Base-by-base conservation (phyloP, 2,888 invertebrate species). In the Amiota communis region DNA sequence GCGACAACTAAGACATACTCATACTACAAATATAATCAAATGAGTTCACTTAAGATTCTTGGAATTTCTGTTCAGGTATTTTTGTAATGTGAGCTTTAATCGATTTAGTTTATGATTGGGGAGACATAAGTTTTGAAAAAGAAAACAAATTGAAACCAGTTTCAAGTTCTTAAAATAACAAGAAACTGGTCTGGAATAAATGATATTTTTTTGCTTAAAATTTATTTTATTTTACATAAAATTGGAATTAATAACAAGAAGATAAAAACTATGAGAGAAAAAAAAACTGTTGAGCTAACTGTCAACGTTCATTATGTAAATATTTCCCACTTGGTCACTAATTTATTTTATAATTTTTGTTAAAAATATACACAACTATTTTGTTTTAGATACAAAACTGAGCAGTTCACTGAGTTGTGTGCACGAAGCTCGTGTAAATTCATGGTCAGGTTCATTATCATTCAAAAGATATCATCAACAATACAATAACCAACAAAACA, bases 21-120 rank as follows among this genome's bases (percentile, higher is more conserved):
- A 36, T 6, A 36, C 4, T 36, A 36, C 36, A 36, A 36, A 36
- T 36, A 67, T 56, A 77, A 72, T 59, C 73, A 77, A 78, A 78
- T 78, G 77, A 76, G 76, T 77, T 77, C 71, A 73, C 51, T 69
- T 57, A 70, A 72, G 64, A 74, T 78, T 77, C 77, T 59, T 65
- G 72, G 76, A 78, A 78, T 78, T 78, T 71, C n/a, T n/a, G 48
- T 49, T 48, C 47, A 20, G 17, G n/a, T 48, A 65, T 65, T 65
- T 65, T 36, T 6, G 65, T 65, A 65, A 65, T 65, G 65, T 65
- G 49, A 13, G 65, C 65, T 65, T 65, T 65, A 65, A 65, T 65
- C 48, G 65, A 65, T 65, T n/a, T 48, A 17, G 13, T 17, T 59
- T 8, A 59, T 59, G 59, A 59, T 11, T 59, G 20, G 17, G 53